Base-by-base conservation (phyloP, 1,140 invertebrate species). In the Trichomalopsis sarcophagae region DNA sequence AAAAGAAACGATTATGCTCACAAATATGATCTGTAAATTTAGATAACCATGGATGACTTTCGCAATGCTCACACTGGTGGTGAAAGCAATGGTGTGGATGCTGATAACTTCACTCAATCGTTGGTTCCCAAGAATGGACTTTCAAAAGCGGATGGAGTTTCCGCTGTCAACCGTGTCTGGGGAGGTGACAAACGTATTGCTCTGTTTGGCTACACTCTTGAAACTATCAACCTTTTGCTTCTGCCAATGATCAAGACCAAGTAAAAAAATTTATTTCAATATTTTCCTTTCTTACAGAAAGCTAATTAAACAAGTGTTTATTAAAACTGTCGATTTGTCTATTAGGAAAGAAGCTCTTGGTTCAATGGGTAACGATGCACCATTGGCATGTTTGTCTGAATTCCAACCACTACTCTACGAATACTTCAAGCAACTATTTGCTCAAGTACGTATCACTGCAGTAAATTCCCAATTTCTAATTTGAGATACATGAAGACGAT, bases 371-470 rank as follows among this genome's bases (percentile, higher is more conserved):
- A 99, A 99, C 92, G 99, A 99, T 94, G 97, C 98, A 0, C 99
- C 99, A 0, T 92, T 99, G 83, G 99, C 99, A 10, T 99, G 99
- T 90, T 94, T 99, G 11, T 99, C 99, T 6, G 94, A 96, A 88
- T 99, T 98, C 93, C 97, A 98, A 90, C 99, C 99, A 2, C 93
- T 99, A 74, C 94, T 97, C 1, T 99, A 99, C 92, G 98, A 98
- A 87, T 99, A 99, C 92, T 99, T 99, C 93, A 99, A 99, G 91
- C 99, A 99, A 92, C 94, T 99, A n/a, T 99, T 99, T 94, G 99
- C 99, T 36, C 99, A 99, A 95, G 94, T 95, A 92, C 77, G 44
- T 83, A 47, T 27, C 2, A n/a, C 10, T n/a, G 5, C 9, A 71
- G 7, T 71, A 10, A 11, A 47, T 68, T 2, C n/a, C 1, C 33